Evolutionary conservation across 2,113 vertebrate species (phyloP).

Genomic region (Ptyas mucosa): DNA sequence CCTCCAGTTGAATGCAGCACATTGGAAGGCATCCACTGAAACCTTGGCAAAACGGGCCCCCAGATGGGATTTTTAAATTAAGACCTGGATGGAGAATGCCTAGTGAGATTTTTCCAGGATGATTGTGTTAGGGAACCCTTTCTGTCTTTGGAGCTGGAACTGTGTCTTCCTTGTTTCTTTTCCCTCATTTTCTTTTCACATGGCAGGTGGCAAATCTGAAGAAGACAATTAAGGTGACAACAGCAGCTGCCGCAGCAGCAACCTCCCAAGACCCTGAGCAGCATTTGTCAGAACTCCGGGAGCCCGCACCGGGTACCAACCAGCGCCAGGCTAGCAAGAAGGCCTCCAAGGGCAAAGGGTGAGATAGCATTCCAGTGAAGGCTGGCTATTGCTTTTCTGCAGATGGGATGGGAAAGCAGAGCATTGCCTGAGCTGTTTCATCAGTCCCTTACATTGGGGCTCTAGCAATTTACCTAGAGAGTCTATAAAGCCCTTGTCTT

Average conservation of each 20-base stretch:
- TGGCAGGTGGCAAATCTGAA: conserved; percentile 92
- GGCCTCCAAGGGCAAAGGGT: conserved; percentile 97
- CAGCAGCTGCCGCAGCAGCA: conserved; percentile 85
- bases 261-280: conserved; percentile 92
- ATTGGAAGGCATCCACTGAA: not conserved
- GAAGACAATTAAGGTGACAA: conserved; percentile 94
- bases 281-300: conserved; percentile 76
- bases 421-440: not conserved
- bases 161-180: not conserved
- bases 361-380: conserved; percentile 41
- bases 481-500: not conserved
- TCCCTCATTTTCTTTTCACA: not conserved
- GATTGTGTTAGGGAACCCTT: not conserved
- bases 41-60: not conserved
- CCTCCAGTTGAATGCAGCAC: not conserved
- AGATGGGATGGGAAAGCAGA: not conserved
- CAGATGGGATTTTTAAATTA: not conserved
- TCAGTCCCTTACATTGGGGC: not conserved
- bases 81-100: not conserved
- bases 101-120: not conserved
- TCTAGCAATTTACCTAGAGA: not conserved
- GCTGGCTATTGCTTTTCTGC: not conserved
- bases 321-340: conserved; percentile 88
- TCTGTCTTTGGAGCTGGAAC: not conserved
- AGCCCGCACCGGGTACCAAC: conserved; percentile 70